Conservation (phyloP, 2,888 invertebrate species). For the Apocheima hispidaria region DNA sequence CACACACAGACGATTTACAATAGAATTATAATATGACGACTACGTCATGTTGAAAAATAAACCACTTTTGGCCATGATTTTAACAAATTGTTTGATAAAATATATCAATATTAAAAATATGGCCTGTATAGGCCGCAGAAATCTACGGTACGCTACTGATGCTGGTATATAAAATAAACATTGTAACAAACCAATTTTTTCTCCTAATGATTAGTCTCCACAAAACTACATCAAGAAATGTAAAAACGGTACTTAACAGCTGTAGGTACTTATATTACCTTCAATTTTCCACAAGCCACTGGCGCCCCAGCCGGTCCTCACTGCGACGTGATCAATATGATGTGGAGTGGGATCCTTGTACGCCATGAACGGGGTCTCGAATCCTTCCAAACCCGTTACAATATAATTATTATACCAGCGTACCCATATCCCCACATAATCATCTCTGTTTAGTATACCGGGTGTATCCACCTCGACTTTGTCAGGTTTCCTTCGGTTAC, state of each 20-base stretch:
- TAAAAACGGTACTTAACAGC: background rate
- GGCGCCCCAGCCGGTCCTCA: constrained; percentile 92
- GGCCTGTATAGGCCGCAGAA: too few relatives aligned
- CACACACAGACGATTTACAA: too few relatives aligned
- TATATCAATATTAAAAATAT: too few relatives aligned
- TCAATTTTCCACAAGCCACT: constrained; percentile 90
- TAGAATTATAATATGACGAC: too few relatives aligned
- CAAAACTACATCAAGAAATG: too few relatives aligned
- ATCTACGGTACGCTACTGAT: too few relatives aligned
- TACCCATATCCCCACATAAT: constrained; percentile 91
- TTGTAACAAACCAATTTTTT: too few relatives aligned
- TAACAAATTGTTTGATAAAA: too few relatives aligned
- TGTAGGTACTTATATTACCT: constrained; percentile 72
- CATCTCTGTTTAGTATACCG: constrained; percentile 86
- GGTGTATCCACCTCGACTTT: constrained; percentile 87
- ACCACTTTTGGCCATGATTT: too few relatives aligned
- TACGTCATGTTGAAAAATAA: too few relatives aligned
- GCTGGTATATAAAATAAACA: too few relatives aligned
- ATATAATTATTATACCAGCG: constrained; percentile 87
- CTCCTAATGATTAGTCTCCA: too few relatives aligned
- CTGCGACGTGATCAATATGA: constrained; percentile 83
- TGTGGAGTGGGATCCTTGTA: constrained; percentile 87
- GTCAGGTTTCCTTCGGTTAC: constrained; percentile 88
- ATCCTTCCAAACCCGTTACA: constrained; percentile 87
- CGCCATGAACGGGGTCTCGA: constrained; percentile 87